phyloP scores from a whole-genome alignment of 2,797 vertebrate genomes.

The Margarornis squamiger region DNA sequence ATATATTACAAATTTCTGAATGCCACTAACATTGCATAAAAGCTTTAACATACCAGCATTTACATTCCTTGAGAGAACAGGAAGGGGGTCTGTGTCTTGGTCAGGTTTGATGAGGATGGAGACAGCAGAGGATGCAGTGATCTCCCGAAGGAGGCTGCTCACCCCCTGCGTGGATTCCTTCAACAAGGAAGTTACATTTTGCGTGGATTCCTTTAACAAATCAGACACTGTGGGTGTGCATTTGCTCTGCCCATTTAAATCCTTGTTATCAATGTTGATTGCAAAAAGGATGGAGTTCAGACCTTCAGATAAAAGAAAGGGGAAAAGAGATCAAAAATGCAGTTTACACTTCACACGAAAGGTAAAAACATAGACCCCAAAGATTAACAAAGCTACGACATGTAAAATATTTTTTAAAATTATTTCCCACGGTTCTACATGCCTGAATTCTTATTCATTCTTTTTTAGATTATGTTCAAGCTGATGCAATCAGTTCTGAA shows the following conservation, averaged over 20 bases:
- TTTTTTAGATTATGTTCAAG: neutral
- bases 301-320: conserved; percentile 74
- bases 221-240: conserved; percentile 84
- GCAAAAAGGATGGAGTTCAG: conserved; percentile 98
- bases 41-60: conserved; percentile 62
- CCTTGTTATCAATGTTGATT: conserved; percentile 97
- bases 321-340: neutral
- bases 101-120: conserved; percentile 86
- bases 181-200: conserved; percentile 91
- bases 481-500: conserved; percentile 1
- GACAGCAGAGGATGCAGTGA: conserved; percentile 90
- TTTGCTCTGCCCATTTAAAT: conserved; percentile 89
- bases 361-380: neutral
- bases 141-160: conserved; percentile 92
- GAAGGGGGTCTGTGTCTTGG: conserved; percentile 86
- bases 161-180: conserved; percentile 96
- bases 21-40: neutral
- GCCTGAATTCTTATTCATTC: neutral
- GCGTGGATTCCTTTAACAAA: conserved; percentile 94
- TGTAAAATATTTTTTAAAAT: neutral
- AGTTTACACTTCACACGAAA: neutral
- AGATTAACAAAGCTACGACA: neutral
- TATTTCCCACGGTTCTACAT: neutral
- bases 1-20: neutral
- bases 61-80: conserved; percentile 80